These are phyloP conservation scores for Tipula confusa DNA, from an alignment of 2,888 invertebrate genomes.

Conservation along the genomic window DNA sequence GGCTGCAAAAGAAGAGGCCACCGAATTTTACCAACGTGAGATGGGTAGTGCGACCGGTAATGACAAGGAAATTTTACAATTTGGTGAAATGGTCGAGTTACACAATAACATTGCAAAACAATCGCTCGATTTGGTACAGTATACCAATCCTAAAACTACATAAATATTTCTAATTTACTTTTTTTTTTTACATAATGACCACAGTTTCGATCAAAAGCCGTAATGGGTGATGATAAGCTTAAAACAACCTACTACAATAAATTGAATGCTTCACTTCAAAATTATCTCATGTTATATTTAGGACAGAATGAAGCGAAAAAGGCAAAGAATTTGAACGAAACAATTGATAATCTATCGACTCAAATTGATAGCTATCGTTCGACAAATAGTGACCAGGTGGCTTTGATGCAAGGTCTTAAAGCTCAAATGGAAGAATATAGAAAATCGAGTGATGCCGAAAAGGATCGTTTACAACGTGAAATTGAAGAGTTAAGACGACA, in stretches of 20 bases:
- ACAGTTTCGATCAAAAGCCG: background rate
- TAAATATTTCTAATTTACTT: background rate
- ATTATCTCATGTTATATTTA: conserved; percentile 6
- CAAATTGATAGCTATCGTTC: conserved; percentile 14
- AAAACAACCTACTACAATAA: background rate
- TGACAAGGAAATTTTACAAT: background rate
- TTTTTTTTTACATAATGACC: too few species aligned
- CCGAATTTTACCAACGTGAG: conserved; percentile 1
- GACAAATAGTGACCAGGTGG: background rate
- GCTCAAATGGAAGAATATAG: background rate
- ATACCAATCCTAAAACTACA: background rate
- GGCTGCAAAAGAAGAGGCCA: conserved; percentile 32
- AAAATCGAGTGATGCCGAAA: conserved; percentile 25
- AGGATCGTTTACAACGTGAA: background rate
- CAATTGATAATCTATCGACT: conserved; percentile 13
- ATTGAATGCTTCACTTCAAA: background rate
- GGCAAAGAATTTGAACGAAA: background rate
- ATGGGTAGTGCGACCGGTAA: background rate
- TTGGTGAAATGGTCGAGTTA: background rate
- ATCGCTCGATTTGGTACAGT: background rate
- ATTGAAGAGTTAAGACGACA: background rate
- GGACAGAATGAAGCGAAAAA: conserved; percentile 27
- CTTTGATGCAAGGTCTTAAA: background rate
- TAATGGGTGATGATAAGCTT: background rate
- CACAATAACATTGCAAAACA: background rate